Base-by-base conservation (phyloP, 2,888 invertebrate species). In the Napeogenes inachia region DNA sequence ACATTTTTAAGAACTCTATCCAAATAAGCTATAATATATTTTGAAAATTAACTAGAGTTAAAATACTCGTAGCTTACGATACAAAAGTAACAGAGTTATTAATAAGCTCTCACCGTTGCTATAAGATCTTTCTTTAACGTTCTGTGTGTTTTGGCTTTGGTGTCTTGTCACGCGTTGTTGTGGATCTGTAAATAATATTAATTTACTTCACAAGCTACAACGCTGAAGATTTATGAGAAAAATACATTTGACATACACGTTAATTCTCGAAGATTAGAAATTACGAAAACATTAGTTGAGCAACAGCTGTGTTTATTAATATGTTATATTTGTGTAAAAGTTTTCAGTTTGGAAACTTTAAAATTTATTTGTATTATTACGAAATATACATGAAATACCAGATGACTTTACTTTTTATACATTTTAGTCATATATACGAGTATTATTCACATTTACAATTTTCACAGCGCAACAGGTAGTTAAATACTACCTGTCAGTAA, bases 81-180 rank as follows among this genome's bases (percentile, higher is more conserved):
- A 13, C n/a, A 47, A 12, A 47, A n/a, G n/a, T 46, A 13, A 3
- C n/a, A 47, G 4, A 21, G 21, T 4, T 50, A 30, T 30, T 4
- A 30, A 46, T 54, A 45, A 42, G 10, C n/a, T 56, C 67, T 80
- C 73, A 86, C 87, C 87, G 63, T 82, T 78, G 46, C 78, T 75
- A 63, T 75, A 77, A 55, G 83, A 77, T 65, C 81, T 80, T 45
- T 86, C 81, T 69, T 76, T 83, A 60, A 72, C 68, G 60, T 80
- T 84, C 59, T 81, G 85, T 57, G 78, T 74, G 55, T 75, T 82
- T 73, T 80, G 82, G 70, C 74, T 85, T 80, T 89, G 87, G 77
- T 89, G 88, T 76, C 89, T 78, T 45, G 85, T 85, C 54, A 89
- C 89, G 68, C 89, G 81, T 70, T 87, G 87, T 68, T 87, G 87